phyloP scores from a whole-genome alignment of 2,113 vertebrate species.

The Psophia crepitans region DNA sequence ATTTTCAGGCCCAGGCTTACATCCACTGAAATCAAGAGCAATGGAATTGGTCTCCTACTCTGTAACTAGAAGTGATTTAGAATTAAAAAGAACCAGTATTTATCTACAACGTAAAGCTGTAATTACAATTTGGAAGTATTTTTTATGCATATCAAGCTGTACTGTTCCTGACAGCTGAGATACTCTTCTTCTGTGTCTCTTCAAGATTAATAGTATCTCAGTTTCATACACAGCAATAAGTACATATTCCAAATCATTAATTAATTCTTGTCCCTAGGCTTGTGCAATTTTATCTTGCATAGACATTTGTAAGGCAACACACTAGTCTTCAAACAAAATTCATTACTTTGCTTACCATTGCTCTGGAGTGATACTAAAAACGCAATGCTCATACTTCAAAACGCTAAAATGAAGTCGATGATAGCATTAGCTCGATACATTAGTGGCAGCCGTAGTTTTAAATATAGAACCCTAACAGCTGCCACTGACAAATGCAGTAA shows the following conservation, averaged over 20 bases:
- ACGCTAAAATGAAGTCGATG: not conserved
- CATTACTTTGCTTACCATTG: not conserved
- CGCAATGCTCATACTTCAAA: not conserved
- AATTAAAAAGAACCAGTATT: not conserved
- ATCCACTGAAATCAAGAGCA: not conserved
- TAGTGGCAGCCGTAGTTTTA: not conserved
- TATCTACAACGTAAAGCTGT: slow-evolving; percentile 18
- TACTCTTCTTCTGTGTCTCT: not conserved
- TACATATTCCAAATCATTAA: not conserved
- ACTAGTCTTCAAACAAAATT: not conserved
- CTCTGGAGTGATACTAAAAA: not conserved
- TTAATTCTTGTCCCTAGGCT: slow-evolving; percentile 21
- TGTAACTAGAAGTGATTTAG: not conserved
- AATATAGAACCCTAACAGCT: not conserved
- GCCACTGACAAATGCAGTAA: not conserved
- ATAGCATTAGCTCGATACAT: not conserved
- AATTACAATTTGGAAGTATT: slow-evolving; percentile 8
- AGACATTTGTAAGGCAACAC: not conserved
- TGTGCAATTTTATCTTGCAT: not conserved
- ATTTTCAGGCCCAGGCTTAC: not conserved
- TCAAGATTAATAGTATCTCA: not conserved
- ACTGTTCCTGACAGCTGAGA: not conserved
- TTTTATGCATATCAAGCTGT: not conserved
- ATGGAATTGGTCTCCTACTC: not conserved
- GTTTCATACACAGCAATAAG: not conserved